Evolutionary conservation across 1,140 invertebrate species (phyloP), one percentile per base, ranked within the genome.

Genomic region (Euwallacea fornicatus): DNA sequence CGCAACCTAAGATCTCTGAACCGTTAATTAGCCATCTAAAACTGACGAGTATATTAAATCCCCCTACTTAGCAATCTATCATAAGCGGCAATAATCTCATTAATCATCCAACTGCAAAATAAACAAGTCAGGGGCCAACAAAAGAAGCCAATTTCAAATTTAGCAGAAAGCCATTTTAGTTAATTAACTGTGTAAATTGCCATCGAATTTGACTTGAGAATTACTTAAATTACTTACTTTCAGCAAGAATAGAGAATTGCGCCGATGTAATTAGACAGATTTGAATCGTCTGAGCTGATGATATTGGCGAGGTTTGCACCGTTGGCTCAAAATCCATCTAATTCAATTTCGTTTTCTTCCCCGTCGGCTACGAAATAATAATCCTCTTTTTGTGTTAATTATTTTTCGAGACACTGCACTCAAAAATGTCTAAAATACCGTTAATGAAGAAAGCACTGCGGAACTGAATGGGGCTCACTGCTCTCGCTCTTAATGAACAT

Each of bases 341-440:
- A 33, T 33, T 33, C 21, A 33, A 33, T 33, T 33, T 4, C 21
- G 21, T 33, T 33, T 33, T 33, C 21, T 33, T 33, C 21, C 21
- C 69, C 60, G 13, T 42, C 61, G 33, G 69, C 62, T 16, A 58
- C 69, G 69, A 65, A 71, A 71, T 71, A 71, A 71, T 65, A 64
- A 71, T 71, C 61, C 47, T 59, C 61, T 65, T 71, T 71, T 58
- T 71, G 15, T 65, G 59, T 63, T 71, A 71, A 71, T 72, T 72
- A 72, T 72, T 72, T 72, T 66, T 64, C 70, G 58, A 66, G 70
- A 53, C 56, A 66, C 41, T 42, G 54, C 69, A 60, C 63, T 72
- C 64, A 66, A 72, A 66, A 72, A 66, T 72, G 64, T 66, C 70
- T 72, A 72, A 66, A 72, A 72, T 72, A 72, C 66, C 70, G 64